A percentile compares a stretch with the other conserved stretches of the same genome.
Evolutionary conservation across 1,140 invertebrate species (phyloP).

Genomic region (Pentalonia nigronervosa): DNA sequence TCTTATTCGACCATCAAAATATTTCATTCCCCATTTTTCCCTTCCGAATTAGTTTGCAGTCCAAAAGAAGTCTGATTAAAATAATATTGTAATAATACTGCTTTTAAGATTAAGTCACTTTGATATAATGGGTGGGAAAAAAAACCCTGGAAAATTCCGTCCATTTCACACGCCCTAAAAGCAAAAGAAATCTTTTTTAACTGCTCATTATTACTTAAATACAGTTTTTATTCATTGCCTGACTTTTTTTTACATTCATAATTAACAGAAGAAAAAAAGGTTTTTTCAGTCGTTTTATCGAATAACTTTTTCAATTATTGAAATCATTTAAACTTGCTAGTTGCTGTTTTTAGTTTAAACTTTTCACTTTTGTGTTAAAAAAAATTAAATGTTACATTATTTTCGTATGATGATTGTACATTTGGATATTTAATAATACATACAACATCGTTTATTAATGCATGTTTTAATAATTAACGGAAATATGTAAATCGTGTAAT

Average conservation of each 20-base stretch:
- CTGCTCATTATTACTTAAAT: slow-evolving; percentile 53
- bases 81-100: slow-evolving; percentile 53
- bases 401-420: not conserved
- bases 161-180: slow-evolving; percentile 43
- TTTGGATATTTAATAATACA: not conserved
- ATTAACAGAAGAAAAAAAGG: slow-evolving; percentile 42
- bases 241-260: slow-evolving; percentile 33
- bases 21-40: slow-evolving; percentile 43
- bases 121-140: slow-evolving; percentile 38
- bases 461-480: not conserved
- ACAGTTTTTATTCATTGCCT: slow-evolving; percentile 41
- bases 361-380: not conserved
- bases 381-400: not conserved
- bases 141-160: slow-evolving; percentile 40
- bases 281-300: slow-evolving; percentile 52
- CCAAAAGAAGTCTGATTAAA: slow-evolving; percentile 53
- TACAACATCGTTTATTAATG: not conserved
- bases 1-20: slow-evolving; percentile 45
- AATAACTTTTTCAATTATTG: slow-evolving; percentile 58
- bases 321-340: slow-evolving; percentile 47
- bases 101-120: slow-evolving; percentile 54
- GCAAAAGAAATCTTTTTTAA: slow-evolving; percentile 53
- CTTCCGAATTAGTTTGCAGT: not conserved
- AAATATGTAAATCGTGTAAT: not conserved
- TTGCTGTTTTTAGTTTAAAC: not conserved